These are phyloP conservation scores for Abrostola triplasia DNA, from an alignment of 2,888 invertebrate species.

Conservation along the genomic window DNA sequence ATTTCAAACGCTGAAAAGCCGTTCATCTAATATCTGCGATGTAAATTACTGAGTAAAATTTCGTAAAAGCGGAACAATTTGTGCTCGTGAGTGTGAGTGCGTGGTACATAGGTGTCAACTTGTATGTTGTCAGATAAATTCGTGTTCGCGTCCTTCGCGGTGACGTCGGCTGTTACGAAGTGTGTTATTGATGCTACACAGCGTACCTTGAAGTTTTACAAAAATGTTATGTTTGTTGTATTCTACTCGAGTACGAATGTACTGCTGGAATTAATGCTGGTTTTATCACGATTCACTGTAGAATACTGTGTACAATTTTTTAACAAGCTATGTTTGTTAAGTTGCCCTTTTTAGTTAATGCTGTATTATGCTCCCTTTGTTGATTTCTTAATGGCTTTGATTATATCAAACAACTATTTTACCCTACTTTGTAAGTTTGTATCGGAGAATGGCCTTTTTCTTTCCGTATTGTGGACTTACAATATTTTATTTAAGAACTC, in stretches of 20 bases:
- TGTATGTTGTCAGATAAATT: constrained; percentile 39
- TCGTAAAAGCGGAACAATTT: constrained; percentile 29
- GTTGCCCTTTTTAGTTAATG: too few species aligned
- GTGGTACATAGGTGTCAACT: neutral
- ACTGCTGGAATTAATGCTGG: too few species aligned
- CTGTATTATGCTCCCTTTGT: too few species aligned
- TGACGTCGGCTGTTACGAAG: constrained; percentile 23
- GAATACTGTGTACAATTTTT: too few species aligned
- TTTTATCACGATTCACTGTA: too few species aligned
- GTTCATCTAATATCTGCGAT: constrained; percentile 32
- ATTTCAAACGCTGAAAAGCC: constrained; percentile 46
- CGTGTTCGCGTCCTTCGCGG: constrained; percentile 24
- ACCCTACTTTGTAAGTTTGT: too few species aligned
- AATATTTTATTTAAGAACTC: too few species aligned
- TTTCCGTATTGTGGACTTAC: too few species aligned
- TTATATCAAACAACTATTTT: too few species aligned
- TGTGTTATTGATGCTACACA: constrained; percentile 37
- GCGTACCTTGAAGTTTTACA: constrained; percentile 19
- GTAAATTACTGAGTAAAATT: constrained; percentile 39
- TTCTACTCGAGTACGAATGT: neutral
- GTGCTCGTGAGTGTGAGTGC: constrained; percentile 10
- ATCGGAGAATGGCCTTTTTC: too few species aligned
- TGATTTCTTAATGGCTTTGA: too few species aligned
- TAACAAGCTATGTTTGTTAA: too few species aligned
- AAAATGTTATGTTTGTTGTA: neutral